Evolutionary conservation across 2,888 invertebrate species (phyloP).

Genomic region (Sphaerophoria taeniata): DNA sequence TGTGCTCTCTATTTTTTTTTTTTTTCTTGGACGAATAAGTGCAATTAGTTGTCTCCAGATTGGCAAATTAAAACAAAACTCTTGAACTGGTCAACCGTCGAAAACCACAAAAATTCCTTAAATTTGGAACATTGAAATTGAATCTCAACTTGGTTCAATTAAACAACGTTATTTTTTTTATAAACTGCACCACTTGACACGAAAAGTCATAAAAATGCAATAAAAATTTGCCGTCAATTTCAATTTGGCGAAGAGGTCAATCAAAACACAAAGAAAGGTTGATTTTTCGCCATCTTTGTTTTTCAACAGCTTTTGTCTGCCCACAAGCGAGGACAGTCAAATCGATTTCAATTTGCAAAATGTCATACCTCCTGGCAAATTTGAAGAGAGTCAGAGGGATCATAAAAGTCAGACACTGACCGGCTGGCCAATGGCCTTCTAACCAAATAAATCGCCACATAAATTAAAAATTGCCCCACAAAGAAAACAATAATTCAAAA

Average conservation of each 20-base stretch:
- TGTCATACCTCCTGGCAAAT: not conserved
- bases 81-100: no score
- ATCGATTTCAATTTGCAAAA: conserved; percentile 35
- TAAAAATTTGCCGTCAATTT: conserved; percentile 13
- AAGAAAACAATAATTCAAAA: conserved; percentile 3
- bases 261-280: not conserved
- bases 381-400: not conserved
- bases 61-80: no score
- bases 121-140: conserved; percentile 22
- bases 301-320: conserved; percentile 9
- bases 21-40: no score
- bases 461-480: not conserved
- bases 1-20: no score
- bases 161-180: not conserved
- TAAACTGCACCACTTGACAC: not conserved
- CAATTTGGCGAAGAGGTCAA: conserved; percentile 3
- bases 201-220: conserved; percentile 14
- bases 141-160: not conserved
- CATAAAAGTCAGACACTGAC: conserved; percentile 59
- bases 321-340: not conserved
- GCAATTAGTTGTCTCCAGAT: no score
- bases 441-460: conserved; percentile 17
- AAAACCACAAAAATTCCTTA: no score
- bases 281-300: not conserved
- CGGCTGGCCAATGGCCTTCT: conserved; percentile 30